A percentile compares a stretch with the other conserved stretches of the same genome.
Conservation (phyloP, 2,888 invertebrate species). For the Dryadula phaetusa region DNA sequence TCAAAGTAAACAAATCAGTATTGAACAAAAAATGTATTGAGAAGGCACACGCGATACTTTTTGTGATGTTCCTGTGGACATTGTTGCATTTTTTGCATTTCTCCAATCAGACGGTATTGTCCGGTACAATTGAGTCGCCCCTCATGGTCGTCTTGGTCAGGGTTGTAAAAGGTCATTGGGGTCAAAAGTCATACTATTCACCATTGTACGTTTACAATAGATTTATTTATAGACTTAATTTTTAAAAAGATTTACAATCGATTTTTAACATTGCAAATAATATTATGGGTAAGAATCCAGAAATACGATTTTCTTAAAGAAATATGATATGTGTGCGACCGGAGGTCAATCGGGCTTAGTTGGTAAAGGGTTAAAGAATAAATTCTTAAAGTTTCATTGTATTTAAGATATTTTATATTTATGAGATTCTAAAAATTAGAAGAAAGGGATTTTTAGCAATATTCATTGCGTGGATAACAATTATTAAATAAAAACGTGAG, state of each 20-base stretch:
- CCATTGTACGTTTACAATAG: slow-evolving; percentile 39
- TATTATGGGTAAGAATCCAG: slow-evolving; percentile 58
- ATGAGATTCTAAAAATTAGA: not conserved
- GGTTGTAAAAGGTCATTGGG: slow-evolving; percentile 53
- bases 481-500: not conserved
- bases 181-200: slow-evolving; percentile 53
- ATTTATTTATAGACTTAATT: slow-evolving; percentile 49
- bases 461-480: not conserved
- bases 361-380: slow-evolving; percentile 45
- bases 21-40: slow-evolving; percentile 20
- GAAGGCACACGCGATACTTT: slow-evolving; percentile 34
- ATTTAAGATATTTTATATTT: slow-evolving; percentile 7
- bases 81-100: slow-evolving; percentile 58
- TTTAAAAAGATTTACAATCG: slow-evolving; percentile 65
- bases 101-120: slow-evolving; percentile 75
- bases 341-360: slow-evolving; percentile 60
- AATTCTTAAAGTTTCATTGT: slow-evolving; percentile 6
- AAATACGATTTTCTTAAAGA: slow-evolving; percentile 65
- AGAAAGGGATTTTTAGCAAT: not conserved
- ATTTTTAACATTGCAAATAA: slow-evolving; percentile 58
- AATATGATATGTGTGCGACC: slow-evolving; percentile 76
- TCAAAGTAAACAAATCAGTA: not conserved
- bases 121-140: slow-evolving; percentile 64
- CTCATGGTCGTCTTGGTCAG: slow-evolving; percentile 65
- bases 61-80: slow-evolving; percentile 42